phyloP scores from a whole-genome alignment of 2,888 invertebrate genomes.

The Diploptera punctata region DNA sequence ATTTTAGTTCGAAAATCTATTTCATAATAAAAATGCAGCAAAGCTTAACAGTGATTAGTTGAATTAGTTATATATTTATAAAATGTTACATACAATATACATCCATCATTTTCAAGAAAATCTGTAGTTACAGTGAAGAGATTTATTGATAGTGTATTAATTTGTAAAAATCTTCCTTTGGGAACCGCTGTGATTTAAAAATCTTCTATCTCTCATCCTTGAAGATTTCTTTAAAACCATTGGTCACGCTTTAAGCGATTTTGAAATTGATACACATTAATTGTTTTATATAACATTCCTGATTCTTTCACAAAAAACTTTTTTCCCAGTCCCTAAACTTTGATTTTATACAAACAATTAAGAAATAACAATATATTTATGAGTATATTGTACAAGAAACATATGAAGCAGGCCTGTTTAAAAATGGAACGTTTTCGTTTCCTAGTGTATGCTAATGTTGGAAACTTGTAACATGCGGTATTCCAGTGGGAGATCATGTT shows the following conservation, averaged over 20 bases:
- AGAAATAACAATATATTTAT: neutral
- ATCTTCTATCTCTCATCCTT: neutral
- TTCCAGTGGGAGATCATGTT: neutral
- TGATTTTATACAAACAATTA: neutral
- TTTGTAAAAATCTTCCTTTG: too few species aligned
- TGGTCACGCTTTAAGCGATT: neutral
- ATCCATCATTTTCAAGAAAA: too few species aligned
- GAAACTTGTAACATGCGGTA: neutral
- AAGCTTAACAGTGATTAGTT: too few species aligned
- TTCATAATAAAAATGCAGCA: too few species aligned
- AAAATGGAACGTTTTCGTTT: neutral
- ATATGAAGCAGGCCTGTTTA: neutral
- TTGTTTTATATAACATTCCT: neutral
- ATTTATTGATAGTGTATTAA: too few species aligned
- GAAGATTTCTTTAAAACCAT: neutral
- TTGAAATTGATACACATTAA: neutral
- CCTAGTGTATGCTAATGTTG: neutral
- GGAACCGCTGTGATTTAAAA: neutral
- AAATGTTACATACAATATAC: too few species aligned
- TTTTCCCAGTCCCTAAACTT: neutral
- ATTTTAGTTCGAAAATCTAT: too few species aligned
- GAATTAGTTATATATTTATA: too few species aligned
- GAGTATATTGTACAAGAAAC: neutral
- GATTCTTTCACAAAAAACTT: neutral
- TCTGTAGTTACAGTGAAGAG: too few species aligned